These are phyloP conservation scores for Mellilla xanthometata DNA, from an alignment of 2,888 invertebrate genomes.

Conservation along the genomic window DNA sequence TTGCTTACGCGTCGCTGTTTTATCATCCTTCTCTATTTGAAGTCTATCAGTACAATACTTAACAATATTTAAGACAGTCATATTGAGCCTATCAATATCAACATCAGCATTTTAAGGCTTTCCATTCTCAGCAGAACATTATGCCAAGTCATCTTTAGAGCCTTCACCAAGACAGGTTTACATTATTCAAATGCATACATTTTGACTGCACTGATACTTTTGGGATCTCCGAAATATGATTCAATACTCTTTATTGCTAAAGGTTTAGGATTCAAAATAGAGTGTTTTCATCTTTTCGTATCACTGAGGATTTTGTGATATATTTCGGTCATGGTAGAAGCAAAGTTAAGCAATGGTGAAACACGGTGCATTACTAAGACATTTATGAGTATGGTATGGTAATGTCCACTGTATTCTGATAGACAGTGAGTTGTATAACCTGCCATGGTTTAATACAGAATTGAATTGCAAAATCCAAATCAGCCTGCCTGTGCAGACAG, in stretches of 20 bases:
- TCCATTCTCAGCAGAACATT: slow-evolving; percentile 55
- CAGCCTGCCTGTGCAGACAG: too few relatives aligned
- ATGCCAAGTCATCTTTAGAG: slow-evolving; percentile 74
- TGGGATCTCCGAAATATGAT: slow-evolving; percentile 24
- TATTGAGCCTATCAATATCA: slow-evolving; percentile 31
- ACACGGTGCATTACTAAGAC: slow-evolving; percentile 57
- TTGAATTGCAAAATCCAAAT: slow-evolving; percentile 1
- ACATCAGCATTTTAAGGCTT: slow-evolving; percentile 46
- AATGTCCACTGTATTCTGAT: slow-evolving; percentile 45
- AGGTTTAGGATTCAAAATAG: slow-evolving; percentile 35
- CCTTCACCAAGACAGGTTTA: slow-evolving; percentile 68
- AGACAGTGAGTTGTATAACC: slow-evolving; percentile 17
- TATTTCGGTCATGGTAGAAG: slow-evolving; percentile 43
- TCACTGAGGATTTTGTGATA: slow-evolving; percentile 30
- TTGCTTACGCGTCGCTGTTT: not conserved
- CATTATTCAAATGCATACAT: slow-evolving; percentile 76
- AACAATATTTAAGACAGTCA: slow-evolving; percentile 17
- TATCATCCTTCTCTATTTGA: not conserved
- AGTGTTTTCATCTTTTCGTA: not conserved
- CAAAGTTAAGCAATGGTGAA: slow-evolving; percentile 59
- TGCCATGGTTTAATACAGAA: slow-evolving; percentile 15
- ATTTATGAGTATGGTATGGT: slow-evolving; percentile 55
- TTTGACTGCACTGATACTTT: slow-evolving; percentile 44
- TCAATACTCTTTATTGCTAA: slow-evolving; percentile 5
- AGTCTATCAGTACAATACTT: slow-evolving; percentile 1